Conservation (phyloP, 2,888 invertebrate genomes). For the Brachypalpus laphriformis region DNA sequence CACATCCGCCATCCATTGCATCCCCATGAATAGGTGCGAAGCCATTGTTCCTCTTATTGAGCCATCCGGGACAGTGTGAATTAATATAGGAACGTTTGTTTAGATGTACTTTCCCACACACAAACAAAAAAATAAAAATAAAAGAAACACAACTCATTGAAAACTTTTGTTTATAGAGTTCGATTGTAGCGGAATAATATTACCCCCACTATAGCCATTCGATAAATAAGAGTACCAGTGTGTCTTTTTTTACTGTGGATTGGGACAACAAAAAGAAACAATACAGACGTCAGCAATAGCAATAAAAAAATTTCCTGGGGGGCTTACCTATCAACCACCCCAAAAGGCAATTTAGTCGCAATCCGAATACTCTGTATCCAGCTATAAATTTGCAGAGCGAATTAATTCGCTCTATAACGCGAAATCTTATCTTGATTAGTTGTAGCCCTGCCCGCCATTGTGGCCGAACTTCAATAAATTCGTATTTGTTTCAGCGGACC, state of each 20-base stretch:
- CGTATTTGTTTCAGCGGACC: conserved; percentile 66
- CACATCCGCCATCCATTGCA: conserved; percentile 32
- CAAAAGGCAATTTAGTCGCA: conserved; percentile 27
- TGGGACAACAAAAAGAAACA: background rate
- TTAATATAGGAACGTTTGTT: conserved; percentile 53
- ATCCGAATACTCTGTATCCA: conserved; percentile 26
- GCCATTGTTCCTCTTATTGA: conserved; percentile 48
- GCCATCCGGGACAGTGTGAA: conserved; percentile 51
- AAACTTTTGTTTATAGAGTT: conserved; percentile 60
- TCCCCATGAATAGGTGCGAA: conserved; percentile 44
- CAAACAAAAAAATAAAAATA: background rate
- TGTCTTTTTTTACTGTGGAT: conserved; percentile 8
- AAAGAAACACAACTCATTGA: conserved; percentile 38
- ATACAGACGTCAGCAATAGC: conserved; percentile 5
- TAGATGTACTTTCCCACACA: conserved; percentile 30
- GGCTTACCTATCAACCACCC: conserved; percentile 30
- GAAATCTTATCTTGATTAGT: conserved; percentile 74
- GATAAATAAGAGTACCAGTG: conserved; percentile 16
- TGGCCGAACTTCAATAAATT: conserved; percentile 69
- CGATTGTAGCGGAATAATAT: conserved; percentile 5
- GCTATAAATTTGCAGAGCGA: conserved; percentile 62
- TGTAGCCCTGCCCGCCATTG: conserved; percentile 62
- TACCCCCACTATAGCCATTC: background rate
- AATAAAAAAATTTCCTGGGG: conserved; percentile 31
- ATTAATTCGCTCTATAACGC: conserved; percentile 70